Percentiles rank a stretch among this genome's conserved stretches.
phyloP scores from a whole-genome alignment of 1,140 invertebrate genomes.

The Panagrolaimus sp. region DNA sequence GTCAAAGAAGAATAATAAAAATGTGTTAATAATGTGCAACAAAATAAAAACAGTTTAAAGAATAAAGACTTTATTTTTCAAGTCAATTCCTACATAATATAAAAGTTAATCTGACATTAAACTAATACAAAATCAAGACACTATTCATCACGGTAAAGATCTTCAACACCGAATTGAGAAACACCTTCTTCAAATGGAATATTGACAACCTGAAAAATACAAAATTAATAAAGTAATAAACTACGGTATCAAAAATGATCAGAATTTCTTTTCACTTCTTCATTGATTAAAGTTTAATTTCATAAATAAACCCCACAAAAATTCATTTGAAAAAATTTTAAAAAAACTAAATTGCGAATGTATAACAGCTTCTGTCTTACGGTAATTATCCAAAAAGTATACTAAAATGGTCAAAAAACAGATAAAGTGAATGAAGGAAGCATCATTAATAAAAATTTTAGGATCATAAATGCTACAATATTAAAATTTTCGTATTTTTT shows the following conservation, averaged over 20 bases:
- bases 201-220: slow-evolving; percentile 44
- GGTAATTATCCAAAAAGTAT: no score
- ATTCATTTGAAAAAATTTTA: background rate
- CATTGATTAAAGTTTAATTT: background rate
- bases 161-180: slow-evolving; percentile 50
- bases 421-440: no score
- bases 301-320: background rate
- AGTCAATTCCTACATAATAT: no score
- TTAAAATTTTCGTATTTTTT: no score
- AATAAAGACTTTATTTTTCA: no score
- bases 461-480: no score
- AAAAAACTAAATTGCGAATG: background rate
- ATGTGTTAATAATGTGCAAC: no score
- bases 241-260: background rate
- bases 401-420: no score
- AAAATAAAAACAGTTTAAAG: no score
- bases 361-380: no score
- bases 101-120: background rate
- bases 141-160: slow-evolving; percentile 51
- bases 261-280: background rate
- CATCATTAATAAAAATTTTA: no score
- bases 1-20: no score
- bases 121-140: slow-evolving; percentile 6
- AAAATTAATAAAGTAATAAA: background rate
- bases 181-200: slow-evolving; percentile 57